A percentile compares a stretch with the other conserved stretches of the same genome.
Evolutionary conservation across 1,140 invertebrate genomes (phyloP).

Genomic region (Ectropis grisescens): DNA sequence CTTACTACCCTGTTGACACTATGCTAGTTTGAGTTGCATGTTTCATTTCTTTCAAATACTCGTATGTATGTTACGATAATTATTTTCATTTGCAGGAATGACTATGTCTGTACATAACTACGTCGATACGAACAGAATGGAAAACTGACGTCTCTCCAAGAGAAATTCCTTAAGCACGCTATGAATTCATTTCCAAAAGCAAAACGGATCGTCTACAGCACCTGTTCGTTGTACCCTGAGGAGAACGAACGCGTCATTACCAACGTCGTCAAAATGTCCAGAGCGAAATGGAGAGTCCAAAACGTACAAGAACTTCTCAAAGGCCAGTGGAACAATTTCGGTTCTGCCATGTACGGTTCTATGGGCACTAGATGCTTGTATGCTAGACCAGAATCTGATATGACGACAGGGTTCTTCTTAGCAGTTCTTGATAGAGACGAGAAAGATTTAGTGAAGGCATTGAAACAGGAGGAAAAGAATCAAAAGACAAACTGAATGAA

Average conservation of each 20-base stretch:
- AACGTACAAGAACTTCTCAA: constrained; percentile 72
- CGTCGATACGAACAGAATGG: constrained; percentile 62
- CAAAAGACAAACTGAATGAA: constrained; percentile 10
- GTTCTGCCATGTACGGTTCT: constrained; percentile 73
- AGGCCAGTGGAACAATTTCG: constrained; percentile 77
- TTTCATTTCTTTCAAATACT: no score
- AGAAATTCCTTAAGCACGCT: constrained; percentile 87
- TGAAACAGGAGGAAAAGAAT: constrained; percentile 9
- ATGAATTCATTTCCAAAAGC: constrained; percentile 86
- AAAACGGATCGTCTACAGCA: constrained; percentile 93
- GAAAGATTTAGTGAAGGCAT: constrained; percentile 31
- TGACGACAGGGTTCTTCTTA: constrained; percentile 95
- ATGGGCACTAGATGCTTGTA: constrained; percentile 84
- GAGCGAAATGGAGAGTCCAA: constrained; percentile 75
- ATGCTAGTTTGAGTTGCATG: no score
- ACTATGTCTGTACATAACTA: constrained; percentile 53
- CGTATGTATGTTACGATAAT: no score
- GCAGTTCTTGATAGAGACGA: constrained; percentile 83
- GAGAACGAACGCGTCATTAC: constrained; percentile 95
- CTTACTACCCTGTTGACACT: no score
- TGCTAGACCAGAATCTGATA: constrained; percentile 78
- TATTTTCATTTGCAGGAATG: constrained; percentile 41
- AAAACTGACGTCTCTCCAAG: constrained; percentile 86
- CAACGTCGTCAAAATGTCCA: constrained; percentile 70
- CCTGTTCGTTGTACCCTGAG: constrained; percentile 90